Conservation (phyloP, 2,888 invertebrate genomes). For the Mylabris sibirica region DNA sequence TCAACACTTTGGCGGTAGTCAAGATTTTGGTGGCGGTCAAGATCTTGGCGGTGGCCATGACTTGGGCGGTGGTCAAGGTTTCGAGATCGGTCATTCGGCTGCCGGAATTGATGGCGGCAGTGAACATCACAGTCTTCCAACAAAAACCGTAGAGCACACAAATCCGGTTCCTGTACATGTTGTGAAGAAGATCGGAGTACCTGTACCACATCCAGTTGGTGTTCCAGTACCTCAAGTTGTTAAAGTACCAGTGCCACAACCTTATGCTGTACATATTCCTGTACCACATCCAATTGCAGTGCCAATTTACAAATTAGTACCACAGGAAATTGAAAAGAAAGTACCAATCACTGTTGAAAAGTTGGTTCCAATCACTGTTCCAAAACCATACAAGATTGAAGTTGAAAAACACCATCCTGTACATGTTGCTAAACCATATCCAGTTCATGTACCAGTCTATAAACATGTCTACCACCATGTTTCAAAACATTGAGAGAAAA, state of each 20-base stretch:
- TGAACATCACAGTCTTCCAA: constrained; percentile 64
- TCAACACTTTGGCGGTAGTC: constrained; percentile 59
- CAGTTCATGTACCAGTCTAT: constrained; percentile 77
- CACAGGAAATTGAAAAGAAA: constrained; percentile 75
- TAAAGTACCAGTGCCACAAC: constrained; percentile 77
- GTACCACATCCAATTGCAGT: constrained; percentile 77
- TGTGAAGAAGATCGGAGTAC: constrained; percentile 75
- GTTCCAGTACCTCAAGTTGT: constrained; percentile 64
- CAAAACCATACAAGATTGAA: constrained; percentile 78
- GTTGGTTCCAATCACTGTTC: constrained; percentile 74
- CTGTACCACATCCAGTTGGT: constrained; percentile 71
- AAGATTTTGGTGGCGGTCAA: constrained; percentile 63
- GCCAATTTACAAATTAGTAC: constrained; percentile 76
- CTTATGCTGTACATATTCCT: constrained; percentile 75
- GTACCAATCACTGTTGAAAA: constrained; percentile 79
- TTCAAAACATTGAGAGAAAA: constrained; percentile 40
- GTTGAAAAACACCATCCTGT: constrained; percentile 78
- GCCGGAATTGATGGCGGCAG: constrained; percentile 63
- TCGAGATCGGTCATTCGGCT: neutral
- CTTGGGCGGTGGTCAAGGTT: constrained; percentile 45
- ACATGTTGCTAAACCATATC: constrained; percentile 71
- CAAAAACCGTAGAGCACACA: constrained; percentile 72
- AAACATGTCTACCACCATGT: constrained; percentile 68
- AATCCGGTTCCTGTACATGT: constrained; percentile 75
- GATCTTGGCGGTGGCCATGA: constrained; percentile 60